phyloP scores from a whole-genome alignment of 2,888 invertebrate species.

The Noctua janthina region DNA sequence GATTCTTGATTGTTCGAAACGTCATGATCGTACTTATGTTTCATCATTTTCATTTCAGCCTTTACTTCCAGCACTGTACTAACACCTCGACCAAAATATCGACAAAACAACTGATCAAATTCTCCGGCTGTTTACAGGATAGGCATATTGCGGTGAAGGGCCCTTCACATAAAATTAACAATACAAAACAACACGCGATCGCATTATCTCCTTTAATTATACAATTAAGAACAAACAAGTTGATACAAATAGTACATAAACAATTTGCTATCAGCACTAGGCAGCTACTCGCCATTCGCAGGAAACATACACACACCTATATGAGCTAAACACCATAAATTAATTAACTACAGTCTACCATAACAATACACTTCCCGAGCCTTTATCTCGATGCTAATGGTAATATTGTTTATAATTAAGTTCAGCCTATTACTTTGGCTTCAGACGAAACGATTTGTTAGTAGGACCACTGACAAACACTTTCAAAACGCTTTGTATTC shows the following conservation, averaged over 20 bases:
- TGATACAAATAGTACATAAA: conserved; percentile 26
- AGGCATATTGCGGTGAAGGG: not conserved
- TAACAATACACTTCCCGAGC: conserved; percentile 42
- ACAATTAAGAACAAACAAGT: conserved; percentile 26
- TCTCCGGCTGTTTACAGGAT: not conserved
- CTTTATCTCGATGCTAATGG: conserved; percentile 42
- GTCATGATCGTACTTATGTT: not conserved
- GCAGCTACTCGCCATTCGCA: conserved; percentile 14
- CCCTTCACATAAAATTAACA: conserved; percentile 17
- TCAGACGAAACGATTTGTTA: not conserved
- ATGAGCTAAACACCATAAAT: conserved; percentile 29
- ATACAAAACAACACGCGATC: conserved; percentile 23
- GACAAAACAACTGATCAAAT: not conserved
- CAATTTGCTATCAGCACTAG: conserved; percentile 23
- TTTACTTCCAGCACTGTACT: not conserved
- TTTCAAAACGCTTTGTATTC: not conserved
- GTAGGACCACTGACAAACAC: not conserved
- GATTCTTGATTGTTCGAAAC: not conserved
- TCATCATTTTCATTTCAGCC: not conserved
- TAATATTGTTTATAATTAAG: conserved; percentile 48
- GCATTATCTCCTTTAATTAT: conserved; percentile 28
- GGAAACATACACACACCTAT: conserved; percentile 37
- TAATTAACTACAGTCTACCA: conserved; percentile 46
- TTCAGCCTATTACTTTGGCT: conserved; percentile 12
- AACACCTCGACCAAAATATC: no score